These are phyloP conservation scores for Styela plicata DNA, from an alignment of 23 tunicate species.

Conservation along the genomic window DNA sequence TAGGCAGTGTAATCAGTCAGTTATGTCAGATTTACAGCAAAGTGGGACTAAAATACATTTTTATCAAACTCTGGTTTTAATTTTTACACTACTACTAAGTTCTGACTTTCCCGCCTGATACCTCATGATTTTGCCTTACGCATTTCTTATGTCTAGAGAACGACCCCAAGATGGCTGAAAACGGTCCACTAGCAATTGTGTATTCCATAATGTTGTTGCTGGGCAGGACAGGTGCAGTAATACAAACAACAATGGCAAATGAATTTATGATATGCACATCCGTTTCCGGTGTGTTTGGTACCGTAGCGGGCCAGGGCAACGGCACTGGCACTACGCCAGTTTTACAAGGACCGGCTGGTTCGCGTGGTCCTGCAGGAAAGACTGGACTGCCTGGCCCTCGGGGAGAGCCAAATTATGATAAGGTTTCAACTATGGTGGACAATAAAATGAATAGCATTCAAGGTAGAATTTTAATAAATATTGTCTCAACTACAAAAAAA, in stretches of 20 bases:
- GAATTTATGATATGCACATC: constrained; percentile 26
- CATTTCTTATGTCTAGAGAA: no score
- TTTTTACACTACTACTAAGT: no score
- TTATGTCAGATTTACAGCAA: no score
- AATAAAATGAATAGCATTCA: background rate
- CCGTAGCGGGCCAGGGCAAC: background rate
- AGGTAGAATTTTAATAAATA: no score
- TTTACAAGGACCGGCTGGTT: constrained; percentile 31
- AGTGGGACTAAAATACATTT: no score
- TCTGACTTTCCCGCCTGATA: no score
- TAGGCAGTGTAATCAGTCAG: no score
- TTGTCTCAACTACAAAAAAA: no score
- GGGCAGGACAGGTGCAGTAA: background rate
- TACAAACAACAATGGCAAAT: background rate
- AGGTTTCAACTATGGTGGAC: constrained; percentile 4
- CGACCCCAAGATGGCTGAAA: background rate
- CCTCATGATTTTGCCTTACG: no score
- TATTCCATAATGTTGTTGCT: background rate
- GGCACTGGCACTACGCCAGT: constrained; percentile 9
- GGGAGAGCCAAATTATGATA: constrained; percentile 16
- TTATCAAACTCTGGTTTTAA: no score
- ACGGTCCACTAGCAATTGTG: background rate
- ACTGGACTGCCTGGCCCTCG: constrained; percentile 12
- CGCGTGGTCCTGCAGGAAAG: constrained; percentile 1
- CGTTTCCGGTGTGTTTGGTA: constrained; percentile 16